Evolutionary conservation across 2,888 invertebrate genomes (phyloP).

Genomic region (Anaspis maculata): DNA sequence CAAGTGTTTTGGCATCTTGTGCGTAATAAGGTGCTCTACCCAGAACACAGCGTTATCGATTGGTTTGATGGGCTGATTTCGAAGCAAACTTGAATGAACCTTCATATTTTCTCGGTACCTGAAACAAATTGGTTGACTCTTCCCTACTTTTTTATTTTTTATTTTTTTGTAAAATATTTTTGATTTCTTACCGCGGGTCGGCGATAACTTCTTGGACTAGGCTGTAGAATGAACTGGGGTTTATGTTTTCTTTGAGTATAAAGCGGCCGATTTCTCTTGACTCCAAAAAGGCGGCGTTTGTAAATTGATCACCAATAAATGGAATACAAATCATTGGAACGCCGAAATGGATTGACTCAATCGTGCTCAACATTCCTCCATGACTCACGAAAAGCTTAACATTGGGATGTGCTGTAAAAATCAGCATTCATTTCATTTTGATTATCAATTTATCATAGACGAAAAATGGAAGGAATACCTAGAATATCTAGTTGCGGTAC

Average conservation of each 20-base stretch:
- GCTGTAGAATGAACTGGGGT: too few relatives aligned
- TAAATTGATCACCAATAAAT: slow-evolving; percentile 45
- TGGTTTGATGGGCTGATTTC: slow-evolving; percentile 22
- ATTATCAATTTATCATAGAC: slow-evolving; percentile 2
- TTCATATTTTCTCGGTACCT: slow-evolving; percentile 20
- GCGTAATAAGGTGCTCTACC: slow-evolving; percentile 26
- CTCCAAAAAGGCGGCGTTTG: slow-evolving; percentile 42
- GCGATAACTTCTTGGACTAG: too few relatives aligned
- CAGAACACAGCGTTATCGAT: slow-evolving; percentile 30
- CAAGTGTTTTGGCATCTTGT: slow-evolving; percentile 24
- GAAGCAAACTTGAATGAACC: slow-evolving; percentile 19
- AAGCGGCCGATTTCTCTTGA: slow-evolving; percentile 38
- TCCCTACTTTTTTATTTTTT: slow-evolving; percentile 1
- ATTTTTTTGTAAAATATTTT: too few relatives aligned
- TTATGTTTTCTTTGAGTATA: slow-evolving; percentile 35
- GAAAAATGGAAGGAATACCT: slow-evolving; percentile 14
- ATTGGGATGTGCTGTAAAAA: slow-evolving; percentile 46
- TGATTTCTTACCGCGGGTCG: too few relatives aligned
- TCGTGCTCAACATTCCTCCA: slow-evolving; percentile 50
- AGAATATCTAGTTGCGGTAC: slow-evolving; percentile 48
- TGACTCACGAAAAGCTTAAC: slow-evolving; percentile 51
- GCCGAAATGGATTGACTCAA: slow-evolving; percentile 46
- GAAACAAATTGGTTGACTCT: slow-evolving; percentile 5
- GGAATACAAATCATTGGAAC: slow-evolving; percentile 48
- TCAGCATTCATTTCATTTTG: too few relatives aligned